Evolutionary conservation across 2,113 vertebrate genomes (phyloP), one percentile per base, ranked within the genome.

Genomic region (Theropithecus gelada): DNA sequence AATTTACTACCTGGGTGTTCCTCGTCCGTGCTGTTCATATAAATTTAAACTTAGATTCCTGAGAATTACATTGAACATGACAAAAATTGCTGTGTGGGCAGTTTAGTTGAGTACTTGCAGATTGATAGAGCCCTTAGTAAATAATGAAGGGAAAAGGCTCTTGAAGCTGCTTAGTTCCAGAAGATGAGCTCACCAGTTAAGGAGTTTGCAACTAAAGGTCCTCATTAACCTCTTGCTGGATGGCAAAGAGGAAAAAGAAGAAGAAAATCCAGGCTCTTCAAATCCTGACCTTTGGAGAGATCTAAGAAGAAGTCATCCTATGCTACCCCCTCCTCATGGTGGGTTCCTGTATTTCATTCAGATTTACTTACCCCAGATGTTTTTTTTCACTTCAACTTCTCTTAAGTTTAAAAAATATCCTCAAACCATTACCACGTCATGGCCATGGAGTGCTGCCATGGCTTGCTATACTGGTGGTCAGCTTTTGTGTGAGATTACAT

Each of bases 121-220:
- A 93, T 80, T 98, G 96, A 96, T 97, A 98, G 85, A 95, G 38
- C 59, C 96, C 97, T 98, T n/a, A 90, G 96, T 87, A 66, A 66
- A 59, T 94, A 97, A 95, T 27, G 96, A 97, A 96, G 85, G 88
- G 40, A 96, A 97, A 94, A 97, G 84, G 27, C 91, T 97, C 92
- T 98, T 88, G 50, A 57, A 75, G 82, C 92, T 90, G 48, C 92
- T 94, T 79, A 75, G 91, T 98, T 80, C 27, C 96, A 96, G 90
- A 96, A 97, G 94, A 94, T 98, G 98, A 98, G 72, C 97, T 98
- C 90, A 98, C 97, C 85, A 83, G 35, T 8, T 66, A 59, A 48
- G 88, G 93, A 82, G 70, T 78, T 64, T 96, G 75, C 32, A 92
- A 8, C 30, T 72, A 27, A 94, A 68, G 6, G 82, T 83, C 91